A percentile compares a stretch with the other conserved stretches of the same genome.
Evolutionary conservation across 2,888 invertebrate genomes (phyloP).

Genomic region (Tinea semifulvella): DNA sequence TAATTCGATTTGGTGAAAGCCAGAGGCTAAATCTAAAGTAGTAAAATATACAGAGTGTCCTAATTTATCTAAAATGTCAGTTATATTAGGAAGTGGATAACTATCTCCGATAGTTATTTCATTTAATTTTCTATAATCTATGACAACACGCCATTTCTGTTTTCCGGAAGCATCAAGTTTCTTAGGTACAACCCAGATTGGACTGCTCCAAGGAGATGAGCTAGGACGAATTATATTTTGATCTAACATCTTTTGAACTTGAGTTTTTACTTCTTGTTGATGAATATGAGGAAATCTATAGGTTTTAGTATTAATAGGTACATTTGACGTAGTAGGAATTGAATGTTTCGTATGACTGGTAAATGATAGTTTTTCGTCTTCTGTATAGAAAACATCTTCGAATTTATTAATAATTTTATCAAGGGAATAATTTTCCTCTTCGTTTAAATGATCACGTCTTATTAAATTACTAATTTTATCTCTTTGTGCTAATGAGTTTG

Average conservation of each 20-base stretch:
- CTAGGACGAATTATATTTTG: slow-evolving; percentile 17
- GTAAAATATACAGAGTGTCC: slow-evolving; percentile 22
- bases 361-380: slow-evolving; percentile 14
- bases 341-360: slow-evolving; percentile 18
- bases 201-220: slow-evolving; percentile 11
- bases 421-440: slow-evolving; percentile 9
- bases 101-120: slow-evolving; percentile 15
- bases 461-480: background rate
- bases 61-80: slow-evolving; percentile 20
- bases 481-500: background rate
- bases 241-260: slow-evolving; percentile 17
- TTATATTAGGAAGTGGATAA: slow-evolving; percentile 15
- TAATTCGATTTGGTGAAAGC: slow-evolving; percentile 16
- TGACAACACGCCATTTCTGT: slow-evolving; percentile 15
- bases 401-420: background rate
- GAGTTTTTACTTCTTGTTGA: slow-evolving; percentile 19
- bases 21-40: slow-evolving; percentile 18
- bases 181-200: slow-evolving; percentile 19
- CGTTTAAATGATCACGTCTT: slow-evolving; percentile 7
- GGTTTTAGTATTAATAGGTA: slow-evolving; percentile 20
- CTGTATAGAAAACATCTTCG: slow-evolving; percentile 8
- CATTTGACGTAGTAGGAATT: slow-evolving; percentile 18
- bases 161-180: slow-evolving; percentile 17
- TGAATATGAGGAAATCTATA: slow-evolving; percentile 22
- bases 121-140: slow-evolving; percentile 14